Evolutionary conservation across 2,888 invertebrate genomes (phyloP), one percentile per base, ranked within the genome.

Genomic region (Maniola hyperantus): DNA sequence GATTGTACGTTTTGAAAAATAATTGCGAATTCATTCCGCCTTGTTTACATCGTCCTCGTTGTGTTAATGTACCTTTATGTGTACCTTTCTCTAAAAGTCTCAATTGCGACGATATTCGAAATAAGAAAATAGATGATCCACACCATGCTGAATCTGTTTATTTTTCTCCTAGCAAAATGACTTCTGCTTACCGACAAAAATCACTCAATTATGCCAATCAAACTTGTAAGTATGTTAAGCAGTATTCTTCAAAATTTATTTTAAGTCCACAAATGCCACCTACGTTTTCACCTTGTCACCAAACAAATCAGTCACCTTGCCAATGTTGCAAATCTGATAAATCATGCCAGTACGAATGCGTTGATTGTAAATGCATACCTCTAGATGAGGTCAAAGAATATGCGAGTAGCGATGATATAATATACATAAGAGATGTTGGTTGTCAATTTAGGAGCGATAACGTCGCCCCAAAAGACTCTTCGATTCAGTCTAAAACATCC

Each of bases 371-470:
- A 73, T 74, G 73, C 61, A 61, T 67, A 42, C 60, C 69, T 11
- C 33, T 63, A 6, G 66, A 62, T 51, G 60, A 55, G n/a, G 13
- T 26, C 11, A 57, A 57, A 60, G 65, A 67, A 11, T 70, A 13
- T 48, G 54, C 20, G 6, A 73, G 70, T 0, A 83, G 79, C 58
- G 84, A 87, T 39, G 81, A 79, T 1, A 77, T 91, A 13, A 76
- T 91, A 69, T 91, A 83, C 67, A 87, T 91, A 44, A 84, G 91
- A 76, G 90, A 91, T 70, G 91, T 91, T 8, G 91, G 90, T 6
- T 91, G 91, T 72, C 91, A 91, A 71, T 90, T 89, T 71, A 76
- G 80, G 69, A 81, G 79, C 65, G 86, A 83, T 74, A 75, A 39
- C 13, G 73, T 68, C 69, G 75, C 77, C 2, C 78, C 77, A 0